Evolutionary conservation across 2,888 invertebrate species (phyloP), one percentile per base, ranked within the genome.

Genomic region (Tetrapedia diversipes): DNA sequence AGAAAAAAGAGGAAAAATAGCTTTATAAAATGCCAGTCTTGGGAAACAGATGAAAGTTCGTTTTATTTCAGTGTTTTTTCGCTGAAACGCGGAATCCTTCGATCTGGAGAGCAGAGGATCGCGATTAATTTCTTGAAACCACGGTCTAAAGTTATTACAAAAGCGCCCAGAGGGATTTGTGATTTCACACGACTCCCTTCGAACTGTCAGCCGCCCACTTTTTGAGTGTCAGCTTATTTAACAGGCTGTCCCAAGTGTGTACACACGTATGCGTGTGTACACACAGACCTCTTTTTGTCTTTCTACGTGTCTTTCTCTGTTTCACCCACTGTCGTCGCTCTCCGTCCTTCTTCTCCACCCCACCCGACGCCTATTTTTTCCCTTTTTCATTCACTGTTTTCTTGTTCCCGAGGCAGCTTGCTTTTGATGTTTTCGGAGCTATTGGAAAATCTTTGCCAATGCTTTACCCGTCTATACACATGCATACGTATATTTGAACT

Each of bases 151-250:
- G 61, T 83, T 74, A 83, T 79, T 77, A 81, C 60, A 77, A 74
- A 76, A 66, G 49, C 68, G 70, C 59, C 69, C 51, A 37, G 39
- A 43, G 79, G 77, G 79, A 70, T 76, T 78, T 61, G 78, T 78
- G 79, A 82, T 77, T 83, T 73, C 72, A 65, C 74, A 63, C 67
- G 69, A 69, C 66, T 76, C 63, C 77, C 82, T 76, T 81, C 76
- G 57, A 81, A 83, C 80, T 76, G 83, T 83, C 83, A 82, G 67
- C 73, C 65, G 59, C 60, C 76, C 80, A 75, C 77, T 80, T 84
- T 84, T 84, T 80, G 77, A 84, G 51, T 77, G 80, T 84, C 84
- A 84, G 84, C 78, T 84, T 84, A 80, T 84, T 84, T 82, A 84
- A 84, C 84, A 67, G 64, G 57, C 54, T 32, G 69, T 66, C 81